A percentile compares a stretch with the other conserved stretches of the same genome.
Evolutionary conservation across 37 sponge, comb jelly and placozoan genomes (phyloP).

Genomic region (Chondrosia reniformis): DNA sequence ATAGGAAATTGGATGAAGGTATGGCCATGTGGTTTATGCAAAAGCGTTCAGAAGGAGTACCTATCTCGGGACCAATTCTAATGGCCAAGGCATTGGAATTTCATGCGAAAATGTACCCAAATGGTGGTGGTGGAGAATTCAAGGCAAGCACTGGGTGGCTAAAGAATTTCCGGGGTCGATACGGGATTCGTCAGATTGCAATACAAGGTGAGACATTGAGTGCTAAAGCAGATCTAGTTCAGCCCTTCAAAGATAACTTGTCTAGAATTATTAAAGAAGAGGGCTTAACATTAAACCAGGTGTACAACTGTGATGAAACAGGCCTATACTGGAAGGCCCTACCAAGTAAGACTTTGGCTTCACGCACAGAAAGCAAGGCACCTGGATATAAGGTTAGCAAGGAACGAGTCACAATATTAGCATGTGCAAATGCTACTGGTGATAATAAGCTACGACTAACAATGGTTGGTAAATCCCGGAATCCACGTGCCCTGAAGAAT

Average conservation of each 20-base stretch:
- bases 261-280: constrained; percentile 15
- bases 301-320: constrained; percentile 81
- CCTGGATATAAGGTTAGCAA: constrained; percentile 51
- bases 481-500: constrained; percentile 56
- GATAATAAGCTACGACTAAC: constrained; percentile 51
- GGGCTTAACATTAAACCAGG: constrained; percentile 28
- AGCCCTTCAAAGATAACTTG: constrained; percentile 39
- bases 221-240: constrained; percentile 24
- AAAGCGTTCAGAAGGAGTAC: constrained; percentile 25
- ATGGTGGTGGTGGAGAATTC: constrained; percentile 6
- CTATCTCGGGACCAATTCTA: constrained; percentile 33
- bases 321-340: constrained; percentile 61
- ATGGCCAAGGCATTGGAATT: constrained; percentile 29
- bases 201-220: constrained; percentile 38
- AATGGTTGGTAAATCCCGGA: constrained; percentile 58
- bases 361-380: constrained; percentile 54
- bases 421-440: constrained; percentile 64
- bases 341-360: constrained; percentile 48
- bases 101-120: constrained; percentile 15
- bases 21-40: constrained; percentile 29
- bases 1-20: constrained; percentile 22
- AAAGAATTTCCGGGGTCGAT: constrained; percentile 22
- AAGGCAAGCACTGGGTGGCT: constrained; percentile 24
- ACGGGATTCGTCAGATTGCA: constrained; percentile 17
- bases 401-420: constrained; percentile 59